Base-by-base conservation (phyloP, 64 coral and sea anemone species). In the Trachythela sp. region DNA sequence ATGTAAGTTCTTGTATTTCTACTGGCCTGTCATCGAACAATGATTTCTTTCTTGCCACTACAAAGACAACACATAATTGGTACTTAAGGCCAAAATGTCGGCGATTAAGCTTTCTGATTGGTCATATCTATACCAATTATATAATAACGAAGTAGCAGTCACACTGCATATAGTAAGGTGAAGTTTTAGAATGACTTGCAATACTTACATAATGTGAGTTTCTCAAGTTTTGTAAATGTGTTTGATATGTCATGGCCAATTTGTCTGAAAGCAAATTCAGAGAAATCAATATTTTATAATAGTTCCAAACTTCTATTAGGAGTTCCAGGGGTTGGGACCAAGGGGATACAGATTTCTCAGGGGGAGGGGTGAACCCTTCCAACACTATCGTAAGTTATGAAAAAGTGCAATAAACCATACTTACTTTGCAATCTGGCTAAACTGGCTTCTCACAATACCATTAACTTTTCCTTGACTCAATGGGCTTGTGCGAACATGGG, bases 11-110 rank as follows among this genome's bases (percentile, higher is more conserved):
- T 52, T 98, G 95, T 39, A 98, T 98, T 98, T 98, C 95, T 86
- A 98, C 92, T 84, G 95, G 95, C 77, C 95, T 91, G 84, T 98
- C 95, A 98, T 98, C 95, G 91, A 98, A 98, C 83, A 98, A 84
- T 5, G 95, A 98, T 84, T 98, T 98, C 59, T 98, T 98, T 86
- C 87, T 98, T 80, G 95, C 95, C 94, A 98, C 95, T 98, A 87
- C n/a, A 26, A 68, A 86, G 26, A 18, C 18, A 30, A 22, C 56
- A 45, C 6, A 41, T 37, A 35, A 86, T 38, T 54, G 3, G 3
- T 31, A 22, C 18, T n/a, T 68, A n/a, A n/a, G n/a, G n/a, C n/a
- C n/a, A n/a, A n/a, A n/a, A n/a, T n/a, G n/a, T n/a, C n/a, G n/a
- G n/a, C n/a, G n/a, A n/a, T n/a, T n/a, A n/a, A n/a, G n/a, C n/a